phyloP scores from a whole-genome alignment of 1,140 invertebrate species.

The Drosophila tani region DNA sequence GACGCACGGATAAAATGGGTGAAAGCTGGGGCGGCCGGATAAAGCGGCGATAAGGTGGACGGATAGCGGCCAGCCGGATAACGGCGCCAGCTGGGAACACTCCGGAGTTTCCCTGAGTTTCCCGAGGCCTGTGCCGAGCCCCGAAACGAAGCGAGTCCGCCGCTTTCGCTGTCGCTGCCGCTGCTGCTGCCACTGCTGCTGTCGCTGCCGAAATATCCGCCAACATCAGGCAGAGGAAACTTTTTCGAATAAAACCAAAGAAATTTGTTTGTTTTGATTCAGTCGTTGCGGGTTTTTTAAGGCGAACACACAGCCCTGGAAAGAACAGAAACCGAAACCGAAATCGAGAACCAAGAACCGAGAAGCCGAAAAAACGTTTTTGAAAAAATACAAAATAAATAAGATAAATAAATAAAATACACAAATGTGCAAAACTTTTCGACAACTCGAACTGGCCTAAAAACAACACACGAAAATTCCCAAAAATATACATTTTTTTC shows the following conservation, averaged over 20 bases:
- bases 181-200: conserved; percentile 6
- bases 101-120: conserved; percentile 21
- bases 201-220: conserved; percentile 34
- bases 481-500: conserved; percentile 37
- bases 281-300: conserved; percentile 84
- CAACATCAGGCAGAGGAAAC: conserved; percentile 35
- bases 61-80: conserved; percentile 43
- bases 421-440: conserved; percentile 15
- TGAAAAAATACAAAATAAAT: background rate
- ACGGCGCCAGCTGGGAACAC: conserved; percentile 55
- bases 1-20: conserved; percentile 60
- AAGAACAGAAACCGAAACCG: conserved; percentile 14
- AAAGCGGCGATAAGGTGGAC: conserved; percentile 27
- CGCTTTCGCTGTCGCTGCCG: conserved; percentile 10
- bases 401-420: conserved; percentile 12
- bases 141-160: conserved; percentile 7
- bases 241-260: conserved; percentile 82
- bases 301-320: conserved; percentile 61
- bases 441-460: conserved; percentile 16
- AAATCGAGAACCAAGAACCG: conserved; percentile 7
- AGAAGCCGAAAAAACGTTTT: conserved; percentile 10
- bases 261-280: conserved; percentile 84
- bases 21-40: conserved; percentile 31
- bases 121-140: conserved; percentile 7
- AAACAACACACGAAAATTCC: conserved; percentile 30